Evolutionary conservation across 2,113 vertebrate genomes (phyloP), one percentile per base, ranked within the genome.

Genomic region (Camelus bactrianus): DNA sequence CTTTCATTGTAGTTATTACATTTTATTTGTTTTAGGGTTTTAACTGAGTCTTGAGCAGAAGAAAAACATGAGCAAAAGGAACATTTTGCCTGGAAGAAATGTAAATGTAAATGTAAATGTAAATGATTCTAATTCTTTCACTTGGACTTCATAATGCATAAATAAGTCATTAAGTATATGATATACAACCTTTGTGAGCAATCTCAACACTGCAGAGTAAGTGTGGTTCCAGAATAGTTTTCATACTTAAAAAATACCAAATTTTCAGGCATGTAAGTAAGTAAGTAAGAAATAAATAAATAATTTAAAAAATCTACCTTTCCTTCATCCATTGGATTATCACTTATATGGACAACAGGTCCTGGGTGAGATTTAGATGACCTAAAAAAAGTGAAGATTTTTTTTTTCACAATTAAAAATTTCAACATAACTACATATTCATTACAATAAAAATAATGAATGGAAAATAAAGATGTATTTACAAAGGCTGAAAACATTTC

Each of bases 271-370:
- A 81, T 85, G 82, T 81, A 94, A 58, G 42, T 69, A 90, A 38
- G 38, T 38, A 38, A 38, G 38, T 38, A 42, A 42, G 38, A 88
- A 24, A 35, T 70, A 60, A 32, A 46, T 32, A 65, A 70, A 69
- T 77, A 42, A 42, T 87, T 15, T 12, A 65, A 89, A 92, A 88
- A 46, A 91, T 62, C 32, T 99, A 99, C 99, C 99, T 99, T 99
- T 97, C 99, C 99, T 98, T 99, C 99, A 98, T 99, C 99, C 99
- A 99, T 99, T 94, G 99, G 99, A 99, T 99, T 99, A 98, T 99
- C 99, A 98, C 99, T 99, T 98, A 99, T 99, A 98, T 99, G 99
- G 89, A 99, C 99, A 95, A 99, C 98, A 97, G 99, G 99, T 98
- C 99, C 99, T 91, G 99, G 99, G 96, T 99, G 99, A 98, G 99